Base-by-base conservation (phyloP, 2,797 vertebrate genomes). In the Mareca penelope region DNA sequence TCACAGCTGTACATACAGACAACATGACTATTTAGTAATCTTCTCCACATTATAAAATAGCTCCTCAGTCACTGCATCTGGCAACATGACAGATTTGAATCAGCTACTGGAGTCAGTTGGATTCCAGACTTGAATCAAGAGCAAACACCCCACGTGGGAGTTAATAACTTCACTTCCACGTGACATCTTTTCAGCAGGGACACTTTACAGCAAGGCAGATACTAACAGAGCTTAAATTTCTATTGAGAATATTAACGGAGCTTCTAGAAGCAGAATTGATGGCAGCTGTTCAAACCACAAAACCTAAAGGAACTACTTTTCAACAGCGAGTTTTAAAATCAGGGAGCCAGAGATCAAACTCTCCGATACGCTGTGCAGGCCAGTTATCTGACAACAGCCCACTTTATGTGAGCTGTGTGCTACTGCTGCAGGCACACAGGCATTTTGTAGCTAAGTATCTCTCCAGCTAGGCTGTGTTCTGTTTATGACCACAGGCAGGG, bases 11-110 rank as follows among this genome's bases (percentile, higher is more conserved):
- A 84, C 52, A 79, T 56, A 81, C 40, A 90, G 35, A 93, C 59
- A 67, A 44, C 52, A 31, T 14, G 88, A 84, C 87, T 84, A 53
- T 70, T 89, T 85, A 94, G 73, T 46, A 88, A 94, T 71, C 70
- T 89, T 78, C 60, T 60, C 82, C 92, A 42, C 69, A 64, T 69
- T 76, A 89, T 55, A 71, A 90, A 92, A 89, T 71, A 92, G 37
- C 40, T 81, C 71, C 82, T 86, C 68, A 95, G 89, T 82, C 85
- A 94, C 7, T 56, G 46, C 56, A 50, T 64, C 85, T 96, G 94
- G 94, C 92, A 93, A 44, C 42, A 44, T 16, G 77, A 84, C 87
- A 91, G 77, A 80, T 77, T 55, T 88, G 80, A 90, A 88, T 77
- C 75, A 59, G 75, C 80, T 88, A 86, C 85, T 55, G 68, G 29